Percentiles rank a stretch among this genome's conserved stretches.
These are phyloP conservation scores for Actias luna DNA, from an alignment of 2,888 invertebrate genomes.

Conservation along the genomic window DNA sequence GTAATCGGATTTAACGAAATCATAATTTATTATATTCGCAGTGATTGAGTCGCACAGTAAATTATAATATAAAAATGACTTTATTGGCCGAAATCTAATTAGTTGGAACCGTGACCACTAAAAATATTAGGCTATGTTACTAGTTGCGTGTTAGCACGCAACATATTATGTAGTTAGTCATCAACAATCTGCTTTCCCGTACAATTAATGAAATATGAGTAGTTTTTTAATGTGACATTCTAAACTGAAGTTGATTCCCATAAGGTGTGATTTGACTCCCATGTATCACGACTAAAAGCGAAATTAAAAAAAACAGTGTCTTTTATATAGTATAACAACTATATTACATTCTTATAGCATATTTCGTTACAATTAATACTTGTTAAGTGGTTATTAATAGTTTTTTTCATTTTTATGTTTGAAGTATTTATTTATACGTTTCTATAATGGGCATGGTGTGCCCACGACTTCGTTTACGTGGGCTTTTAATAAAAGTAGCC, in stretches of 20 bases:
- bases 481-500: no score
- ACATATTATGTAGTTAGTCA: slow-evolving; percentile 1
- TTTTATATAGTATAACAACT: no score
- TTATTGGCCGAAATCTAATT: slow-evolving; percentile 8
- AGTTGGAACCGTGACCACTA: background rate
- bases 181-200: background rate
- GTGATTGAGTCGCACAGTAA: background rate
- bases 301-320: background rate
- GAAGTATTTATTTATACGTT: no score
- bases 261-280: background rate
- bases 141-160: slow-evolving; percentile 7
- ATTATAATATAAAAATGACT: slow-evolving; percentile 8
- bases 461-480: no score
- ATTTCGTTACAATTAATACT: no score
- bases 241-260: background rate
- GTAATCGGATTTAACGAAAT: background rate
- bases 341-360: no score
- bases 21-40: background rate
- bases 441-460: no score
- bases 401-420: no score
- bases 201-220: background rate
- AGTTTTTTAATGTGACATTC: background rate
- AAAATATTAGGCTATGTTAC: background rate
- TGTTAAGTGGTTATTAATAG: no score
- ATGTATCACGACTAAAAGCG: background rate